Conservation (phyloP, 2,888 invertebrate genomes). For the Mesorhabditis spiculigera region DNA sequence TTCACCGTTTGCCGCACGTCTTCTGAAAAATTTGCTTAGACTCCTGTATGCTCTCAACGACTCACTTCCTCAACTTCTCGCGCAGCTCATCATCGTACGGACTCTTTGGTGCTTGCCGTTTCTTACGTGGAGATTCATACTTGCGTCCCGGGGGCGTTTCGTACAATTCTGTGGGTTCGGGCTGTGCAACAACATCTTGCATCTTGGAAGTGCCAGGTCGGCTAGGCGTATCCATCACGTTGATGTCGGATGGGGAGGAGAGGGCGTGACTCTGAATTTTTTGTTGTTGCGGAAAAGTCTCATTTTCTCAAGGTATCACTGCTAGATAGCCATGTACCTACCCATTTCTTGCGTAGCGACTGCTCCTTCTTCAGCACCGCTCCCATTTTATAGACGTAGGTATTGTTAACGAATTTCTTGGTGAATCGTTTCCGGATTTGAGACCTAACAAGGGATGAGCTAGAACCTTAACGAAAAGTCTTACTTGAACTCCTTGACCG, state of each 20-base stretch:
- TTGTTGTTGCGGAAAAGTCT: neutral
- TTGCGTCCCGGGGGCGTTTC: neutral
- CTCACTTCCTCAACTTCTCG: neutral
- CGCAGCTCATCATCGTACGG: slow-evolving; percentile 5
- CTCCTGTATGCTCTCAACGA: neutral
- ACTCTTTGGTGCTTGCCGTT: neutral
- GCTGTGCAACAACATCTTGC: neutral
- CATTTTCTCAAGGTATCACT: too few relatives aligned
- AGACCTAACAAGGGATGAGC: slow-evolving; percentile 3
- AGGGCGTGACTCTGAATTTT: neutral
- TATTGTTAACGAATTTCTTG: slow-evolving; percentile 18
- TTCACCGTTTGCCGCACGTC: neutral
- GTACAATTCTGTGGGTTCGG: neutral
- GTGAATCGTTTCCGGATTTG: slow-evolving; percentile 14
- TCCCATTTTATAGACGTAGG: slow-evolving; percentile 12
- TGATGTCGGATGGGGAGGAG: neutral
- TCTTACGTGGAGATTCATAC: neutral
- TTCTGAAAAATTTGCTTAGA: neutral
- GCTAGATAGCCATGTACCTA: too few relatives aligned
- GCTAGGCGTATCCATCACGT: neutral
- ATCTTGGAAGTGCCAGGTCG: neutral
- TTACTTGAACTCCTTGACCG: slow-evolving; percentile 18
- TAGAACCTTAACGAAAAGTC: neutral
- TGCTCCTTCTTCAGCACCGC: neutral
- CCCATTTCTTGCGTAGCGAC: neutral